A percentile compares a stretch with the other conserved stretches of the same genome.
These are phyloP conservation scores for Tachycineta bicolor DNA, from an alignment of 2,113 vertebrate species.

Conservation along the genomic window DNA sequence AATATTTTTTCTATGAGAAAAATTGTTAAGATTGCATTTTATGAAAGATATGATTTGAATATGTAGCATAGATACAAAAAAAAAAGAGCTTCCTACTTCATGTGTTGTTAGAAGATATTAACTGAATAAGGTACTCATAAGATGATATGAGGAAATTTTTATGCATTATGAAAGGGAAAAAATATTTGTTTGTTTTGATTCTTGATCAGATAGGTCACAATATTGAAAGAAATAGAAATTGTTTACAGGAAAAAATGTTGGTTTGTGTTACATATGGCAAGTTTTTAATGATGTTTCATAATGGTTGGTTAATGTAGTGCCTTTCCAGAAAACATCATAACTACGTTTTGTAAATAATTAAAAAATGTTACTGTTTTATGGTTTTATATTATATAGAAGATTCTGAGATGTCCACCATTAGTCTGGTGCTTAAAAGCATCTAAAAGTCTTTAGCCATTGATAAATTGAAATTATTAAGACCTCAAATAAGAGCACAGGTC, in stretches of 20 bases:
- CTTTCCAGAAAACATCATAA: neutral
- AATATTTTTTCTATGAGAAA: neutral
- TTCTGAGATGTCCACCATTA: neutral
- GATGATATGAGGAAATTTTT: neutral
- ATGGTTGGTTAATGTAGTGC: neutral
- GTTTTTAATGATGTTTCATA: neutral
- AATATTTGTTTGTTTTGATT: neutral
- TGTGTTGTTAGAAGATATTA: neutral
- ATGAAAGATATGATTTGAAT: neutral
- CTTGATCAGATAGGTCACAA: neutral
- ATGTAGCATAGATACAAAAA: neutral
- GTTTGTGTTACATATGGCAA: neutral
- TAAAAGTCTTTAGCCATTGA: neutral
- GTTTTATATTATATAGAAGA: neutral
- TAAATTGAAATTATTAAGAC: neutral
- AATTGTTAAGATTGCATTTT: neutral
- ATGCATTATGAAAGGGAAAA: neutral
- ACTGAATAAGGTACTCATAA: neutral
- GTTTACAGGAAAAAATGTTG: neutral
- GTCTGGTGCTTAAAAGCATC: neutral
- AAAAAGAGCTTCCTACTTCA: neutral
- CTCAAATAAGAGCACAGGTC: neutral
- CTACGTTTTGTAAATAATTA: neutral
- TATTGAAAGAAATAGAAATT: neutral
- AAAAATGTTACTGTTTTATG: neutral